Percentiles rank a stretch among this genome's conserved stretches.
These are phyloP conservation scores for Heliconius hermathena DNA, from an alignment of 1,140 invertebrate species.

Conservation along the genomic window DNA sequence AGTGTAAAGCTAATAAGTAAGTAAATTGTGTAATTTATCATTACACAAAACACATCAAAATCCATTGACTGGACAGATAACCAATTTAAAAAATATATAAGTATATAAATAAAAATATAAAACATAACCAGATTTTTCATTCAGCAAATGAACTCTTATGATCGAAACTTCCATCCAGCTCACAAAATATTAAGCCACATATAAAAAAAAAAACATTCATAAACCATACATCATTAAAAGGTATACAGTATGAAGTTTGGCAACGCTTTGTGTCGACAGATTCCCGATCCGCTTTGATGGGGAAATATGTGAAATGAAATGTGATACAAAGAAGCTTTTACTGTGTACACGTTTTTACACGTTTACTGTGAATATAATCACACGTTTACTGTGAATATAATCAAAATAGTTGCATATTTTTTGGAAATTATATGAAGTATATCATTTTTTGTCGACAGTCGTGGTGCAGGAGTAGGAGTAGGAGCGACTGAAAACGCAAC, in stretches of 20 bases:
- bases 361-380: too few species aligned
- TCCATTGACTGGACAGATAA: too few species aligned
- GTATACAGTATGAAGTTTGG: neutral
- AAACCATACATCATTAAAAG: neutral
- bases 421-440: too few species aligned
- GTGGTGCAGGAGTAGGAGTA: too few species aligned
- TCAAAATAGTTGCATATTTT: neutral
- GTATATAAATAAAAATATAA: neutral
- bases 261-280: slow-evolving; percentile 4
- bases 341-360: neutral
- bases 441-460: too few species aligned
- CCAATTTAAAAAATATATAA: too few species aligned
- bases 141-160: neutral
- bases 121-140: neutral
- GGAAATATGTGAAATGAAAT: slow-evolving; percentile 11
- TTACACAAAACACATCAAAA: too few species aligned
- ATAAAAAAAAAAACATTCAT: neutral
- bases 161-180: neutral
- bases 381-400: too few species aligned
- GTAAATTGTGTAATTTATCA: too few species aligned
- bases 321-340: slow-evolving; percentile 2
- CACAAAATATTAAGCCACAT: neutral
- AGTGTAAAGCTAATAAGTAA: too few species aligned
- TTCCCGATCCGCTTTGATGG: slow-evolving; percentile 4
- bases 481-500: too few species aligned